Conservation (phyloP, 2,113 vertebrate genomes). For the Sialia sialis region DNA sequence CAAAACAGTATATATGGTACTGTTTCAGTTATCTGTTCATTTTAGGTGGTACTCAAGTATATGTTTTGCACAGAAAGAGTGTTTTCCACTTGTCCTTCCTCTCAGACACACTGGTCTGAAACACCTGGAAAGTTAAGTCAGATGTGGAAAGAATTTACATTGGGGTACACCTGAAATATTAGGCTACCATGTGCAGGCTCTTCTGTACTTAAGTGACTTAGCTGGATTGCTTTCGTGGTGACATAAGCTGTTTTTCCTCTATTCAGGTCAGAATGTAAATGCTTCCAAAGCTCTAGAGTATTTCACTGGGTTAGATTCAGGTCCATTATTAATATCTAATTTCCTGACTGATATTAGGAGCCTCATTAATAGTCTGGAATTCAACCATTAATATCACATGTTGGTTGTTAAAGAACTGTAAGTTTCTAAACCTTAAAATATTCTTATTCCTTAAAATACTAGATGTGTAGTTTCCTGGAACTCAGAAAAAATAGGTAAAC, state of each 20-base stretch:
- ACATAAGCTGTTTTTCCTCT: not conserved
- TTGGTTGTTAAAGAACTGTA: conserved; percentile 65
- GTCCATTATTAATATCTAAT: conserved; percentile 55
- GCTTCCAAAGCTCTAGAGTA: not conserved
- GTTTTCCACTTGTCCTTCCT: not conserved
- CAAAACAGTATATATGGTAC: not conserved
- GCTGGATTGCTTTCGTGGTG: not conserved
- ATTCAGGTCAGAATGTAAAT: not conserved
- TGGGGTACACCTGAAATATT: not conserved
- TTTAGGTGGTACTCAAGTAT: not conserved
- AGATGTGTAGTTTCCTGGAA: conserved; percentile 26
- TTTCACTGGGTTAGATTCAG: conserved; percentile 4
- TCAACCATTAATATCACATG: conserved; percentile 52
- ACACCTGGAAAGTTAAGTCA: not conserved
- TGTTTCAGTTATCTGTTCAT: not conserved
- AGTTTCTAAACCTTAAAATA: conserved; percentile 57
- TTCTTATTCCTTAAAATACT: conserved; percentile 41
- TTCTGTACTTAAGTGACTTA: not conserved
- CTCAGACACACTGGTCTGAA: not conserved
- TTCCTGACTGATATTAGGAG: conserved; percentile 52
- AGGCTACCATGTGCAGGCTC: not conserved
- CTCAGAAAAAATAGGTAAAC: conserved; percentile 24
- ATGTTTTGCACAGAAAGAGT: not conserved
- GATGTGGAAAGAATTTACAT: not conserved
- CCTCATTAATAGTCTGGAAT: conserved; percentile 41